Percentiles rank a stretch among this genome's conserved stretches.
Conservation (phyloP, 2,797 vertebrate genomes). For the Strix occidentalis region DNA sequence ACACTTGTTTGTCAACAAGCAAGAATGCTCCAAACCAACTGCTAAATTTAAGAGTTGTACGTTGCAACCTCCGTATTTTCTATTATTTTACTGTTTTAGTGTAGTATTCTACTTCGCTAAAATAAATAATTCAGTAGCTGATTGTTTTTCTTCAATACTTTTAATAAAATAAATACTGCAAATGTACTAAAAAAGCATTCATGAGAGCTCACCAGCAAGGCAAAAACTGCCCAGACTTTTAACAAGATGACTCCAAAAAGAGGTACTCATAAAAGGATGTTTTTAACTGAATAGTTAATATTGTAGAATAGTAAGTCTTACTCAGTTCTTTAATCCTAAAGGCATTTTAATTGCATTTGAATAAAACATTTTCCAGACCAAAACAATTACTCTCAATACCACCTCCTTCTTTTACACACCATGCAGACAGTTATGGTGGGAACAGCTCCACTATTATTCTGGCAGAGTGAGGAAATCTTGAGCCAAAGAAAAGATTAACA, state of each 20-base stretch:
- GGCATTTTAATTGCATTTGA: not conserved
- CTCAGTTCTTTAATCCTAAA: not conserved
- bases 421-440: not conserved
- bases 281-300: not conserved
- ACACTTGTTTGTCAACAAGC: not conserved
- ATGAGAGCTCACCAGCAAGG: not conserved
- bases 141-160: not conserved
- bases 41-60: not conserved
- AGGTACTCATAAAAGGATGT: not conserved
- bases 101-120: not conserved
- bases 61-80: not conserved
- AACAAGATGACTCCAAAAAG: not conserved
- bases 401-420: not conserved
- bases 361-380: not conserved
- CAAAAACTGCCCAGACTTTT: not conserved
- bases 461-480: not conserved
- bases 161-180: not conserved
- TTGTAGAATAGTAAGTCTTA: not conserved
- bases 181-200: not conserved
- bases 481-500: not conserved
- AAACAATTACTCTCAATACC: not conserved
- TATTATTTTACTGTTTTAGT: not conserved
- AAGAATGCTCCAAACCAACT: not conserved
- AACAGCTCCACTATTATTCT: not conserved
- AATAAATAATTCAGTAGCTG: not conserved